Evolutionary conservation across 2,888 invertebrate species (phyloP).

Genomic region (Cataglyphis altisquamis): DNA sequence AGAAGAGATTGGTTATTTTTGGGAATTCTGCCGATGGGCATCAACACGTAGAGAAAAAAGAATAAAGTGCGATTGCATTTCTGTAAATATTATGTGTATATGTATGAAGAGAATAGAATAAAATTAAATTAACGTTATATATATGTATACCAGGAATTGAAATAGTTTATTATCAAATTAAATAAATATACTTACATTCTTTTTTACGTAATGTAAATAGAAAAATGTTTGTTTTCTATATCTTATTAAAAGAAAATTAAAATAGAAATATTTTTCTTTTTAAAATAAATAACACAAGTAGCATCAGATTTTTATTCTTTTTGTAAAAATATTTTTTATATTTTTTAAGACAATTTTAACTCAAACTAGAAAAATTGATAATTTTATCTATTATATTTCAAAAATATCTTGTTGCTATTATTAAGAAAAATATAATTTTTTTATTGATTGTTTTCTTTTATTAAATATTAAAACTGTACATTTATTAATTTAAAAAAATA

Average conservation of each 20-base stretch:
- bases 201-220: neutral
- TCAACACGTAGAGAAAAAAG: neutral
- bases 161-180: neutral
- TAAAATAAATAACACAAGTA: neutral
- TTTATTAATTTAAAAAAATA: neutral
- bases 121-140: neutral
- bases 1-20: neutral
- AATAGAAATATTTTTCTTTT: neutral
- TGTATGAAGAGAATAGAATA: neutral
- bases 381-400: neutral
- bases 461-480: neutral
- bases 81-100: neutral
- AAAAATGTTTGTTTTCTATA: neutral
- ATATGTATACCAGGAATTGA: neutral
- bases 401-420: neutral
- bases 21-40: neutral
- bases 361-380: neutral
- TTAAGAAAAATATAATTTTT: neutral
- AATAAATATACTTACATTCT: neutral
- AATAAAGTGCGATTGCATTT: neutral
- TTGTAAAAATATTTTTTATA: neutral
- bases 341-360: neutral
- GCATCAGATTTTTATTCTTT: neutral
- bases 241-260: neutral
- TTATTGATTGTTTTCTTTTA: neutral